A percentile compares a stretch with the other conserved stretches of the same genome.
Conservation (phyloP, 1,140 invertebrate species). For the Atta colombica region DNA sequence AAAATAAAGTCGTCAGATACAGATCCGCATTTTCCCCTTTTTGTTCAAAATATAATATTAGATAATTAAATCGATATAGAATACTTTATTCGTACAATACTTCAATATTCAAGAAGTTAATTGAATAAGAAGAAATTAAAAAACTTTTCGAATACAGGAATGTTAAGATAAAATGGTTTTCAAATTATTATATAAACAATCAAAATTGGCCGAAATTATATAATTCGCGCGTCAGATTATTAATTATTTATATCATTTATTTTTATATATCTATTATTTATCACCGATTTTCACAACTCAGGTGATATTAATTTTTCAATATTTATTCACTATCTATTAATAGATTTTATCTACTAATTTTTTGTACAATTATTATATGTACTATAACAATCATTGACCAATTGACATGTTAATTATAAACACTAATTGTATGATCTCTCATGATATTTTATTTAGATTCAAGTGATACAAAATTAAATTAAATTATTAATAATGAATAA, state of each 20-base stretch:
- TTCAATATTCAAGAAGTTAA: background rate
- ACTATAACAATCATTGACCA: background rate
- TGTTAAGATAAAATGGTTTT: background rate
- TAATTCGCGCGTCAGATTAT: no score
- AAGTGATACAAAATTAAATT: background rate
- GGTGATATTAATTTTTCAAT: background rate
- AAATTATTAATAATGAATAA: background rate
- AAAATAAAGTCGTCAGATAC: slow-evolving; percentile 61
- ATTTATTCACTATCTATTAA: no score
- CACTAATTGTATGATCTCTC: background rate
- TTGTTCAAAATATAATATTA: slow-evolving; percentile 30
- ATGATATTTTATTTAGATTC: background rate
- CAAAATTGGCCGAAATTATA: background rate
- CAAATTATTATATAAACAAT: no score
- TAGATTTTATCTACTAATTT: background rate
- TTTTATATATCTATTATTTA: background rate
- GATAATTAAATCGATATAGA: slow-evolving; percentile 50
- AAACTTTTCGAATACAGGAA: background rate
- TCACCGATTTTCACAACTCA: background rate
- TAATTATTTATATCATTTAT: background rate
- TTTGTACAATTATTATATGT: background rate
- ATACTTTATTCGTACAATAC: background rate
- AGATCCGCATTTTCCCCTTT: background rate
- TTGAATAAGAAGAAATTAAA: background rate
- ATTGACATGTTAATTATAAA: background rate